These are phyloP conservation scores for Zosterops japonicus DNA, from an alignment of 2,113 vertebrate genomes.

Conservation along the genomic window DNA sequence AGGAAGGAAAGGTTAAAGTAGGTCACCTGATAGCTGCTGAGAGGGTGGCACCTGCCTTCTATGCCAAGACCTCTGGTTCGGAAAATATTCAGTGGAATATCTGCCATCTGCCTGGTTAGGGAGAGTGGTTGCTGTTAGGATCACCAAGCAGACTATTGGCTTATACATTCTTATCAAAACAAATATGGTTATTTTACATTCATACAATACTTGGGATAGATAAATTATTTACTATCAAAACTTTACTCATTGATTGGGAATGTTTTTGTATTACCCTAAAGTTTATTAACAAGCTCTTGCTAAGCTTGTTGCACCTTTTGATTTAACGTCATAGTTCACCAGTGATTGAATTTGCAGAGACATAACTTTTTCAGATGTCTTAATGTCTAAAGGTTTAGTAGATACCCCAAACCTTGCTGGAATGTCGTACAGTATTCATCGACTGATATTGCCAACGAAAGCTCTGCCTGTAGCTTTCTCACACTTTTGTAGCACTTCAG, in stretches of 20 bases:
- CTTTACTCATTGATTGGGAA: background rate
- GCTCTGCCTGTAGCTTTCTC: background rate
- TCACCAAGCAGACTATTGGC: background rate
- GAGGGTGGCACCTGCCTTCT: background rate
- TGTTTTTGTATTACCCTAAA: background rate
- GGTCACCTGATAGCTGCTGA: background rate
- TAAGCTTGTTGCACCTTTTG: background rate
- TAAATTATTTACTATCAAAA: background rate
- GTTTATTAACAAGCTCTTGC: background rate
- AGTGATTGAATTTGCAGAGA: background rate
- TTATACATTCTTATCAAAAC: background rate
- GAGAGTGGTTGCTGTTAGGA: background rate
- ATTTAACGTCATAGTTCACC: background rate
- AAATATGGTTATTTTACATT: background rate
- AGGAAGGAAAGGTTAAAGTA: background rate
- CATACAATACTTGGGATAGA: background rate
- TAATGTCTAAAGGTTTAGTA: background rate
- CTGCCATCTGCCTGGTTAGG: background rate
- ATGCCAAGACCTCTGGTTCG: background rate
- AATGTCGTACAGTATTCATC: background rate
- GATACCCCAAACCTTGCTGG: background rate
- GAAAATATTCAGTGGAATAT: background rate
- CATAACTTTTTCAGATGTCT: fast-evolving
- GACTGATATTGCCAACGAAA: background rate
- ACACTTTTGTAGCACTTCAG: background rate